A percentile compares a stretch with the other conserved stretches of the same genome.
These are phyloP conservation scores for Cephonodes hylas DNA, from an alignment of 2,888 invertebrate species.

Conservation along the genomic window DNA sequence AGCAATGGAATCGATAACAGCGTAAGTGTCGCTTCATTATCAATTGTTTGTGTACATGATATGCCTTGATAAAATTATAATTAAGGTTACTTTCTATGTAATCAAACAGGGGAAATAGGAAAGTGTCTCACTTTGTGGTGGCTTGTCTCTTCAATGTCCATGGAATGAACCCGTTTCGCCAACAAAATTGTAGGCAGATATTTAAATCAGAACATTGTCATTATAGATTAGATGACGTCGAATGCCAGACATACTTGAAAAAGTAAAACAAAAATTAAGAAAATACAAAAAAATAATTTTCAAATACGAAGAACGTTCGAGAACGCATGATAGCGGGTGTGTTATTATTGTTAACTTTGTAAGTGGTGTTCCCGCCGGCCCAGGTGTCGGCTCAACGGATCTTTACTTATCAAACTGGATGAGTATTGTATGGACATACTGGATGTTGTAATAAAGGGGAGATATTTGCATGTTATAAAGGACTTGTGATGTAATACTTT, in stretches of 20 bases:
- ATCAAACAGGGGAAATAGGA: too few species aligned
- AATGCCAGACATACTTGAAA: too few species aligned
- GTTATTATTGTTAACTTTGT: slow-evolving; percentile 10
- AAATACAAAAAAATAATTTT: too few species aligned
- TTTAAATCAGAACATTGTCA: too few species aligned
- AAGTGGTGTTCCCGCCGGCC: slow-evolving; percentile 9
- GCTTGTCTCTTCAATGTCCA: too few species aligned
- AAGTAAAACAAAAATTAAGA: too few species aligned
- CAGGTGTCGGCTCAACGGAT: slow-evolving; percentile 13
- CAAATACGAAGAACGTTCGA: neutral
- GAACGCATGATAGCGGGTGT: neutral
- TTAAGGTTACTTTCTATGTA: neutral
- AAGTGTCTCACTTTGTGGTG: too few species aligned
- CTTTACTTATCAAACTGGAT: neutral
- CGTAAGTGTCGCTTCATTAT: neutral
- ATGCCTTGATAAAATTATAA: neutral
- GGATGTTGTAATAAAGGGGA: neutral
- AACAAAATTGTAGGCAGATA: too few species aligned
- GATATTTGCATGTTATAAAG: neutral
- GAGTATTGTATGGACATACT: neutral
- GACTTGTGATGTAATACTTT: too few species aligned
- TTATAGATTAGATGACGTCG: too few species aligned
- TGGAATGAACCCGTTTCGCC: too few species aligned
- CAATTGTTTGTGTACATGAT: neutral
- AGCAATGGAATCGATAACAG: neutral